phyloP scores from a whole-genome alignment of 2,888 invertebrate genomes.

The Acrobasis suavella region DNA sequence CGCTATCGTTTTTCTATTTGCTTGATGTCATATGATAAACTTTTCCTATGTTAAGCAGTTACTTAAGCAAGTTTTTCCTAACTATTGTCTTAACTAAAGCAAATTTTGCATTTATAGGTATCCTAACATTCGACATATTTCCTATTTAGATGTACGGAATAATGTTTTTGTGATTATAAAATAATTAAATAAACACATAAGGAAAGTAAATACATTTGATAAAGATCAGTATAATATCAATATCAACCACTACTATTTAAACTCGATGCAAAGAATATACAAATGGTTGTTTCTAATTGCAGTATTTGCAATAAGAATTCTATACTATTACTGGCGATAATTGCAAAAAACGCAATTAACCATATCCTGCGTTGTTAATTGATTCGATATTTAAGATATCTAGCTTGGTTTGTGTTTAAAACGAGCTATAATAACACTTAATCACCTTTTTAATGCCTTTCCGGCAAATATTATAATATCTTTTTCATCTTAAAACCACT shows the following conservation, averaged over 20 bases:
- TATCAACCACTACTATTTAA: neutral
- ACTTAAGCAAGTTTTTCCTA: no score
- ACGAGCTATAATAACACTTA: slow-evolving; percentile 9
- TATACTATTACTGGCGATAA: slow-evolving; percentile 10
- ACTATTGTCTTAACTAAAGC: no score
- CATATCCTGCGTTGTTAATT: slow-evolving; percentile 21
- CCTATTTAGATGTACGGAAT: no score
- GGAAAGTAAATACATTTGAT: no score
- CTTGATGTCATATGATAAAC: neutral
- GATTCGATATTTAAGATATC: slow-evolving; percentile 18
- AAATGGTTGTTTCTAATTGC: neutral
- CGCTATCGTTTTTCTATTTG: neutral
- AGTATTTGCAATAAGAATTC: neutral
- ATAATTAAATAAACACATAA: no score
- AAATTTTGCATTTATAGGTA: no score
- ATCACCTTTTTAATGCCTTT: slow-evolving; percentile 9
- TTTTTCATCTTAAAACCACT: neutral
- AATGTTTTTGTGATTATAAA: no score
- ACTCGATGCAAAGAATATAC: neutral
- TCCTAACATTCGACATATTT: no score
- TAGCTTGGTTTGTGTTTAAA: slow-evolving; percentile 11
- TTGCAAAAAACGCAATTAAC: slow-evolving; percentile 20
- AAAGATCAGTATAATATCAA: neutral
- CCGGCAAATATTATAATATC: slow-evolving; percentile 12
- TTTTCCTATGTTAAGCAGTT: no score